These are phyloP conservation scores for Lophotis ruficrista DNA, from an alignment of 2,113 vertebrate genomes.

Conservation along the genomic window DNA sequence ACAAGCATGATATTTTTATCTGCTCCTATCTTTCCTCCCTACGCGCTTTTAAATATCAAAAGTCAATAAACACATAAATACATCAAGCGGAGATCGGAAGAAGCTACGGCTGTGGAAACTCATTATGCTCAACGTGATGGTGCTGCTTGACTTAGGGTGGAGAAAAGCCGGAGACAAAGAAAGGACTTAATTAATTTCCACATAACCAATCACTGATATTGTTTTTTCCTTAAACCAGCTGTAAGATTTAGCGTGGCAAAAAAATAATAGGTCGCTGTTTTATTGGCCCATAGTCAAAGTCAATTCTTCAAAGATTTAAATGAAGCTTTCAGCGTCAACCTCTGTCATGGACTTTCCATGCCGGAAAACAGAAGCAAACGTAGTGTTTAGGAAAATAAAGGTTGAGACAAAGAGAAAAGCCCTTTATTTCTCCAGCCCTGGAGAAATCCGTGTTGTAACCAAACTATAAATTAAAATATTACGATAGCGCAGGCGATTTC, in stretches of 20 bases:
- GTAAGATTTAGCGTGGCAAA: slow-evolving; percentile 26
- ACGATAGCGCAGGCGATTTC: not conserved
- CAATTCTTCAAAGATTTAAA: slow-evolving; percentile 44
- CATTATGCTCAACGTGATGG: not conserved
- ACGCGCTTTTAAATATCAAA: not conserved
- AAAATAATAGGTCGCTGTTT: not conserved
- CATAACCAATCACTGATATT: slow-evolving; percentile 17
- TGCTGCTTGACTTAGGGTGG: not conserved
- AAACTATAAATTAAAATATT: not conserved
- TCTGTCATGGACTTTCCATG: not conserved
- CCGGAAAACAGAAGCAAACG: not conserved
- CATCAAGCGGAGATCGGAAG: not conserved
- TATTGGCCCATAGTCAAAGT: slow-evolving; percentile 37
- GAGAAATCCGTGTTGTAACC: not conserved
- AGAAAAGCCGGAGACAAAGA: slow-evolving; percentile 8
- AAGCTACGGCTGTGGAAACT: not conserved
- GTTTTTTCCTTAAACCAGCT: not conserved
- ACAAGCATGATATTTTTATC: not conserved
- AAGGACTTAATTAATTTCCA: slow-evolving; percentile 43
- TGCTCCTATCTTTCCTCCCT: not conserved
- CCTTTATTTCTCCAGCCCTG: not conserved
- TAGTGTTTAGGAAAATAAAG: not conserved
- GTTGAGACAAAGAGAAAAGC: not conserved
- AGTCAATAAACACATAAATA: not conserved
- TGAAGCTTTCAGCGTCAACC: not conserved